phyloP scores from a whole-genome alignment of 2,113 vertebrate species.

The Plecotus auritus region DNA sequence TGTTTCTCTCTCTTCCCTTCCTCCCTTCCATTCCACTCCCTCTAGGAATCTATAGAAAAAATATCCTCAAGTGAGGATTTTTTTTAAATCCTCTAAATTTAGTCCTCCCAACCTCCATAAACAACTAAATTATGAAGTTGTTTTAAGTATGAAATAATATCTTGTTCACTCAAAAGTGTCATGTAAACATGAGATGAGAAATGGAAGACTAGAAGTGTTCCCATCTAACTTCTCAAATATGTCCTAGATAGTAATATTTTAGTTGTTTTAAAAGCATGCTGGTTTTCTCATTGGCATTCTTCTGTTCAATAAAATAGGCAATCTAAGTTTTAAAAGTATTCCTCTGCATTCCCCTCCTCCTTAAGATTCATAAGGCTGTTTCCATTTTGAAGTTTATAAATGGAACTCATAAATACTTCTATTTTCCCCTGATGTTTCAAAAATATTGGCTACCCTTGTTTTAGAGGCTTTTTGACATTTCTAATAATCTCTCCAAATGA shows the following conservation, averaged over 20 bases:
- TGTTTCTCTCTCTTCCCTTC: no score
- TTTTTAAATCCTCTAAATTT: no score
- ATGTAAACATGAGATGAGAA: background rate
- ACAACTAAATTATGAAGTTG: background rate
- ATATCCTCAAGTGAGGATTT: no score
- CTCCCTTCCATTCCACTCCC: no score
- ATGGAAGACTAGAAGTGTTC: background rate
- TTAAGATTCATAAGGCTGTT: background rate
- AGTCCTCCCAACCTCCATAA: no score
- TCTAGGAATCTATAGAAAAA: no score
- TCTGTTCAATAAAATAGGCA: background rate
- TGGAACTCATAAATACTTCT: background rate
- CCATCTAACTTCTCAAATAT: background rate
- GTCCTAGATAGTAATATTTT: background rate
- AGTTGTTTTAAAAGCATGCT: background rate
- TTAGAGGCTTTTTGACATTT: background rate
- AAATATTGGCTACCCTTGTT: background rate
- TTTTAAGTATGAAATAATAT: background rate
- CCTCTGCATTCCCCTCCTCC: background rate
- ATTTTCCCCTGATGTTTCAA: background rate
- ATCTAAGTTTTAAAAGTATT: background rate
- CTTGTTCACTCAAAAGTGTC: background rate
- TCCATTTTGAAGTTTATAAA: background rate
- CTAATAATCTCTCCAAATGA: background rate
- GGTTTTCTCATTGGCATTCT: background rate